A percentile compares a stretch with the other conserved stretches of the same genome.
Conservation (phyloP, 2,113 vertebrate species). For the Gulo gulo region DNA sequence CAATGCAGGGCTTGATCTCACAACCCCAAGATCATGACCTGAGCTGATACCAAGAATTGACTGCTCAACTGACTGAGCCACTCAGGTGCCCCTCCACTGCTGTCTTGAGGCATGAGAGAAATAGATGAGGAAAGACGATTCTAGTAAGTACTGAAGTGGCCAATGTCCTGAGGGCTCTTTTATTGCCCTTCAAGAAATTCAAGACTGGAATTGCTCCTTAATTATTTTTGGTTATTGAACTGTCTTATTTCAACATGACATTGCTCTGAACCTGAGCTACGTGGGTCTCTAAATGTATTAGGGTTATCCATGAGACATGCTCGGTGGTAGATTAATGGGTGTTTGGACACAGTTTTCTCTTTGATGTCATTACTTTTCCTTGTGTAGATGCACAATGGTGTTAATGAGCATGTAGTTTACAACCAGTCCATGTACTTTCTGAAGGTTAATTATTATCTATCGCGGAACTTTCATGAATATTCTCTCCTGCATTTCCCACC, state of each 20-base stretch:
- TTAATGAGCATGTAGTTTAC: background rate
- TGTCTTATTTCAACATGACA: background rate
- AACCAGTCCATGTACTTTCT: background rate
- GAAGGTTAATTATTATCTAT: background rate
- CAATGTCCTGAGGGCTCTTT: background rate
- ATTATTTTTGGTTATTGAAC: background rate
- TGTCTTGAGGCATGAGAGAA: background rate
- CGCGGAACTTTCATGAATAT: background rate
- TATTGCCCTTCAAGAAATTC: background rate
- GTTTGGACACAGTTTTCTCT: background rate
- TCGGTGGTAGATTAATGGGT: background rate
- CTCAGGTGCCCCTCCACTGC: background rate
- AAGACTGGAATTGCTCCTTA: background rate
- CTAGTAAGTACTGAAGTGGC: background rate
- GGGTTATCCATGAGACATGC: fast-evolving
- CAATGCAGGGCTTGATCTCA: background rate
- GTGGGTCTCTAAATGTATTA: background rate
- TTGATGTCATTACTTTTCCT: background rate
- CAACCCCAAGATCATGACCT: background rate
- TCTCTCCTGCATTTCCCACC: background rate
- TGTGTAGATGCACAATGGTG: background rate
- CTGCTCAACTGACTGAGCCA: background rate
- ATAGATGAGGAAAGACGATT: background rate
- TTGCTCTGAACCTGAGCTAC: background rate
- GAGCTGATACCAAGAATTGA: background rate